These are phyloP conservation scores for Holacanthella duospinosa DNA, from an alignment of 2,888 invertebrate species.

Conservation along the genomic window DNA sequence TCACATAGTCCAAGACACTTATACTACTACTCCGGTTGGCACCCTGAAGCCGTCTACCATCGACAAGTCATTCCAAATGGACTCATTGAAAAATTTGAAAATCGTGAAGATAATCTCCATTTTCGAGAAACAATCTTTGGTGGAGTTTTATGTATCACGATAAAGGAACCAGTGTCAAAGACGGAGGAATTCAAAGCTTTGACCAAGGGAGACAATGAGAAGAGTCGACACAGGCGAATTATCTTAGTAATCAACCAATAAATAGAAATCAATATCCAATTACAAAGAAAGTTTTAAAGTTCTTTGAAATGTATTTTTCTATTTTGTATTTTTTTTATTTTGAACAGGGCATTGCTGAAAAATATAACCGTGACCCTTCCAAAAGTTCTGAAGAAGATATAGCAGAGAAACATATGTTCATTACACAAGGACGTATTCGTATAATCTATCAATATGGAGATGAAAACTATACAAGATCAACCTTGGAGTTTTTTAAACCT, in stretches of 20 bases:
- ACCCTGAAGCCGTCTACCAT: slow-evolving; percentile 24
- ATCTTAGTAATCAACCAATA: slow-evolving; percentile 17
- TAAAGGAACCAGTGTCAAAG: slow-evolving; percentile 14
- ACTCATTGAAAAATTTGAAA: slow-evolving; percentile 33
- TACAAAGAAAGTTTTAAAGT: background rate
- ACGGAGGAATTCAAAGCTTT: slow-evolving; percentile 21
- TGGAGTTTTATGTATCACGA: slow-evolving; percentile 26
- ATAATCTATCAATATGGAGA: slow-evolving; percentile 31
- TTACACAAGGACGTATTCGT: slow-evolving; percentile 25
- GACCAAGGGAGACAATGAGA: slow-evolving; percentile 22
- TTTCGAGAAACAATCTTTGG: slow-evolving; percentile 29
- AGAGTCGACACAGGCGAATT: slow-evolving; percentile 22
- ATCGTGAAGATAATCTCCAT: slow-evolving; percentile 29
- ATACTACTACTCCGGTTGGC: slow-evolving; percentile 30
- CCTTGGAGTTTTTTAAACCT: slow-evolving; percentile 31
- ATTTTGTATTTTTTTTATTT: slow-evolving; percentile 1
- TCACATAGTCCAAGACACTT: slow-evolving; percentile 28
- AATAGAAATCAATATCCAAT: background rate
- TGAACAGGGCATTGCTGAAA: slow-evolving; percentile 28
- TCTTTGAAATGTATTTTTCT: no score
- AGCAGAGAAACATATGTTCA: slow-evolving; percentile 30
- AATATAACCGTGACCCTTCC: slow-evolving; percentile 22
- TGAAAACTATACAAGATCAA: slow-evolving; percentile 26
- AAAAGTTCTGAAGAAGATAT: slow-evolving; percentile 23
- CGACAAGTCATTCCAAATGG: slow-evolving; percentile 28